phyloP scores from a whole-genome alignment of 2,113 vertebrate genomes.

The Sylvilagus bachmani region DNA sequence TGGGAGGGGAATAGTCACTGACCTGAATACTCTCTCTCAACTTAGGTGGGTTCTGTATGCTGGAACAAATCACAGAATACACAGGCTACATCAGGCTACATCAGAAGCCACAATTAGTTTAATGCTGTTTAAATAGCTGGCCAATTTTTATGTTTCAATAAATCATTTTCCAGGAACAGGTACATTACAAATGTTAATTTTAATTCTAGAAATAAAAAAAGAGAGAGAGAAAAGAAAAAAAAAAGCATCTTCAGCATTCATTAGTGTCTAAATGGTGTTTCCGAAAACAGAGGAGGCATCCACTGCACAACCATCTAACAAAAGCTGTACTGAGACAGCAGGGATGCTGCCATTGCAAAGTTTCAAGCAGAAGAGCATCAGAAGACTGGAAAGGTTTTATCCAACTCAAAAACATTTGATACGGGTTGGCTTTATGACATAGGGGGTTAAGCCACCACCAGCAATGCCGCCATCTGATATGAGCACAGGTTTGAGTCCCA shows the following conservation, averaged over 20 bases:
- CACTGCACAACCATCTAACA: neutral
- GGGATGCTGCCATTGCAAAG: neutral
- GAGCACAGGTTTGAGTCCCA: no score
- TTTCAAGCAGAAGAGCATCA: neutral
- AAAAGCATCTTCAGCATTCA: neutral
- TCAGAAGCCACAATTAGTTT: neutral
- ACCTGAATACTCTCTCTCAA: neutral
- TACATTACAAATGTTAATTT: neutral
- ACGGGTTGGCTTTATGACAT: no score
- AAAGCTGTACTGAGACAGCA: neutral
- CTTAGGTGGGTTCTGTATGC: neutral
- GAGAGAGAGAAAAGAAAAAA: neutral
- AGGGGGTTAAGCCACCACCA: no score
- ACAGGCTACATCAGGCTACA: neutral
- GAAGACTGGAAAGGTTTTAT: neutral
- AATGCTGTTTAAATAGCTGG: neutral
- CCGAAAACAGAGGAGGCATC: neutral
- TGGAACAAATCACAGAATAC: neutral
- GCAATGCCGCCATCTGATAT: no score
- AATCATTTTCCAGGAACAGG: neutral
- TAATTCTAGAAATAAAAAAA: neutral
- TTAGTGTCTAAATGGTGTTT: neutral
- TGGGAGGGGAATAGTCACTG: neutral
- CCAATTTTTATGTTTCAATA: neutral
- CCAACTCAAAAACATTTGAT: neutral